Percentiles rank a stretch among this genome's conserved stretches.
These are phyloP conservation scores for Pituophis catenifer DNA, from an alignment of 2,113 vertebrate species.

Conservation along the genomic window DNA sequence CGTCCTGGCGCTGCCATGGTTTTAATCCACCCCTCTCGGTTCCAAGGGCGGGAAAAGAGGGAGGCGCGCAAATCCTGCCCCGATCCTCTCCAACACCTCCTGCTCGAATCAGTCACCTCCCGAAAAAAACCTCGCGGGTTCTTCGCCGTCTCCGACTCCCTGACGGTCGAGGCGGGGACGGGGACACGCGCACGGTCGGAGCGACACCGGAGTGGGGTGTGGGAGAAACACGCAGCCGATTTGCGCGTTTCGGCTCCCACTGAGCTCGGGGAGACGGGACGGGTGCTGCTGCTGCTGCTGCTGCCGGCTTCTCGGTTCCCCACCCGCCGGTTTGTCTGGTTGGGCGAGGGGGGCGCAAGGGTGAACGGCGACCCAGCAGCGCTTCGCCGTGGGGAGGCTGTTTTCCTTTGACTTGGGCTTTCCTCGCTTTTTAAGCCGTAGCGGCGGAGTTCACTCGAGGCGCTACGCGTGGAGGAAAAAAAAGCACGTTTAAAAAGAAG, in stretches of 20 bases:
- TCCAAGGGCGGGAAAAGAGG: neutral
- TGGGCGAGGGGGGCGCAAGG: constrained; percentile 42
- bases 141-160: neutral
- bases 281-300: constrained; percentile 25
- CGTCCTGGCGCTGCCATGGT: constrained; percentile 8
- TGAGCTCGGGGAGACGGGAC: constrained; percentile 48
- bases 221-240: constrained; percentile 41
- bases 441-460: neutral
- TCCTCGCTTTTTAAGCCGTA: neutral
- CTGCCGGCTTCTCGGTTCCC: constrained; percentile 49
- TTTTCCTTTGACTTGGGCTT: neutral
- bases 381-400: neutral
- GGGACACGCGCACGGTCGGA: constrained; percentile 16
- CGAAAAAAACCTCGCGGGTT: neutral
- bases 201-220: constrained; percentile 37
- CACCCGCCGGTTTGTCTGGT: constrained; percentile 10
- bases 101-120: neutral
- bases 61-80: neutral
- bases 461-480: neutral
- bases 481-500: neutral
- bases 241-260: constrained; percentile 18
- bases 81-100: neutral
- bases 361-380: constrained; percentile 27
- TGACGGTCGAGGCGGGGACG: neutral
- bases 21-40: neutral